A percentile compares a stretch with the other conserved stretches of the same genome.
Conservation (phyloP, 1,140 invertebrate genomes). For the Brachionus rotundiformis region DNA sequence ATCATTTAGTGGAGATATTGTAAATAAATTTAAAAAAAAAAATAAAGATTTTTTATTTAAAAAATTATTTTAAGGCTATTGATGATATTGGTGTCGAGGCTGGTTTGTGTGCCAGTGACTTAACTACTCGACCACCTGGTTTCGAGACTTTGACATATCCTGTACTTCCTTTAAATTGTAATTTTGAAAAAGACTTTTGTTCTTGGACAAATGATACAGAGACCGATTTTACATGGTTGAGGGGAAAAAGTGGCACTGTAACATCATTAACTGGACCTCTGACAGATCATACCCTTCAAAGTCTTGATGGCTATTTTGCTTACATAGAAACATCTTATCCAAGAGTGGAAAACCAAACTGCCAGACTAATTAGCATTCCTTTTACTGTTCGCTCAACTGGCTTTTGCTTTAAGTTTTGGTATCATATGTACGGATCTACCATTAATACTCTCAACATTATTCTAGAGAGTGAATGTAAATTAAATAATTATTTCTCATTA, state of each 20-base stretch:
- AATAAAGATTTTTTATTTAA: neutral
- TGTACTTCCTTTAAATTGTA: conserved; percentile 64
- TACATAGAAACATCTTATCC: conserved; percentile 41
- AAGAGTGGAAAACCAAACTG: conserved; percentile 39
- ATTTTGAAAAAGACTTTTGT: conserved; percentile 75
- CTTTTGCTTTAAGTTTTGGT: conserved; percentile 51
- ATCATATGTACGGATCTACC: conserved; percentile 41
- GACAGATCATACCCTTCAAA: conserved; percentile 44
- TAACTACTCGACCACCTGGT: conserved; percentile 3
- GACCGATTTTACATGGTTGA: conserved; percentile 76
- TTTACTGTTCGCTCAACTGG: conserved; percentile 19
- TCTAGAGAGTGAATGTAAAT: neutral
- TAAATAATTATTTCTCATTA: neutral
- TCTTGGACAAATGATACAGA: conserved; percentile 74
- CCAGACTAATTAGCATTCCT: conserved; percentile 14
- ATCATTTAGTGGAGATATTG: conserved; percentile 31
- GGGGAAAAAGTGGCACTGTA: conserved; percentile 70
- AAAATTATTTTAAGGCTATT: neutral
- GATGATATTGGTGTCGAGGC: conserved; percentile 18
- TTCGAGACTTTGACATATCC: conserved; percentile 20
- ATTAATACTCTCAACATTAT: conserved; percentile 35
- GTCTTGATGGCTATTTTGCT: neutral
- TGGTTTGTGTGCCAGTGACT: conserved; percentile 21
- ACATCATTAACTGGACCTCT: conserved; percentile 54
- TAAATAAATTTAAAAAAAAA: neutral